Conservation (phyloP, 2,797 vertebrate genomes). For the Nyctalus aviator region DNA sequence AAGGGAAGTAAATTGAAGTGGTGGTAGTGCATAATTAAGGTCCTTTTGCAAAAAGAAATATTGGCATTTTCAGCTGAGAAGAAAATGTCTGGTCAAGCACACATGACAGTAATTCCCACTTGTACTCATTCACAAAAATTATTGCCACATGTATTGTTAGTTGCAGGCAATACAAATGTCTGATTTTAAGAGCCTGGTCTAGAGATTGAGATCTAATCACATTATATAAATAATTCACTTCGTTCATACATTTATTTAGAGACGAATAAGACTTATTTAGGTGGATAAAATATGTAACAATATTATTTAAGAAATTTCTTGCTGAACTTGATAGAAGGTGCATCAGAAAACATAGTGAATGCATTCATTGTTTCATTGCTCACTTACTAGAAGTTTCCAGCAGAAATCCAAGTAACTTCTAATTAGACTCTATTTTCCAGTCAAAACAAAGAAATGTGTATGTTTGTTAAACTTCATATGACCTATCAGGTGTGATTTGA, state of each 20-base stretch:
- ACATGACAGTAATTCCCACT: background rate
- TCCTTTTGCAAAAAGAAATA: background rate
- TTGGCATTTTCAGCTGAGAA: background rate
- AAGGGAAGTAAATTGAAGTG: background rate
- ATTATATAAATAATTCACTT: background rate
- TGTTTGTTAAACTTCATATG: background rate
- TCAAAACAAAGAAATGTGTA: background rate
- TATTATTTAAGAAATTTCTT: background rate
- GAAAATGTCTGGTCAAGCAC: background rate
- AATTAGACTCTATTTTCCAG: background rate
- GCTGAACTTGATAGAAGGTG: background rate
- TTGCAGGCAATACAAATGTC: background rate
- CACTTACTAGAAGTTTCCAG: background rate
- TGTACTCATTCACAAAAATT: constrained; percentile 46
- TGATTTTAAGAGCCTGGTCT: background rate
- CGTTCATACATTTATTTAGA: background rate
- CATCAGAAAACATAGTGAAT: background rate
- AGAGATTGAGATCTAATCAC: background rate
- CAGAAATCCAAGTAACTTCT: background rate
- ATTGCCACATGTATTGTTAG: background rate
- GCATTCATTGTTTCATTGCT: background rate
- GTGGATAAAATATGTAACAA: background rate
- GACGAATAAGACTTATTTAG: background rate
- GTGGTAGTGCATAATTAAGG: background rate
- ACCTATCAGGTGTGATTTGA: background rate